These are phyloP conservation scores for Aptenodytes forsteri DNA, from an alignment of 2,113 vertebrate species.

Conservation along the genomic window DNA sequence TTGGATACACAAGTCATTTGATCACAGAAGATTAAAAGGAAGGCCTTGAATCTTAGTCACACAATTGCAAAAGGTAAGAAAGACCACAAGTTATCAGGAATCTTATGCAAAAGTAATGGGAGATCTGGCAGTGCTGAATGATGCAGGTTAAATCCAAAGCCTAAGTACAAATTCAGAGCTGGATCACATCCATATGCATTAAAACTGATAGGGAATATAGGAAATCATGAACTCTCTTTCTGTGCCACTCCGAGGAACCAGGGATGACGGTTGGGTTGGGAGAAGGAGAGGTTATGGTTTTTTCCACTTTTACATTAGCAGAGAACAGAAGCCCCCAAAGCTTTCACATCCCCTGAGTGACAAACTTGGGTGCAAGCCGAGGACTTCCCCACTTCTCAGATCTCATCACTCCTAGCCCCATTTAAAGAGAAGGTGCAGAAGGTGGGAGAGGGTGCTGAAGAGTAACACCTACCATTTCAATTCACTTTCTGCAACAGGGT, in stretches of 20 bases:
- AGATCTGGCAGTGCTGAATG: not conserved
- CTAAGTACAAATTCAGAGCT: not conserved
- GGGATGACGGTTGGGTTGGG: not conserved
- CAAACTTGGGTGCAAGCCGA: not conserved
- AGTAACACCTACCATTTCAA: not conserved
- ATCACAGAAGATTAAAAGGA: not conserved
- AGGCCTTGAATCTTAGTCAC: not conserved
- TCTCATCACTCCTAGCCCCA: not conserved
- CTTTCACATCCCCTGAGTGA: not conserved
- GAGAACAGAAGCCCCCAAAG: not conserved
- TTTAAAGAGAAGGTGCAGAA: not conserved
- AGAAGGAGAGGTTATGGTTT: not conserved
- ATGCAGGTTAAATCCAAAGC: not conserved
- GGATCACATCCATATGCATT: not conserved
- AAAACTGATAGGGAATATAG: not conserved
- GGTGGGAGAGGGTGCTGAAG: not conserved
- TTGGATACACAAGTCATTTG: not conserved
- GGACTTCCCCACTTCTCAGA: not conserved
- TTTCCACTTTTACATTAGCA: not conserved
- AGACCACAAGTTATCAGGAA: not conserved
- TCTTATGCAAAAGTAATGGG: not conserved
- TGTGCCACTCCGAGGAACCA: not conserved
- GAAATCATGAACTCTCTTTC: not conserved
- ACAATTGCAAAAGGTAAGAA: not conserved
- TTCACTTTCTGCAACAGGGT: not conserved